Conservation (phyloP, 2,888 invertebrate genomes). For the Apamea monoglypha region DNA sequence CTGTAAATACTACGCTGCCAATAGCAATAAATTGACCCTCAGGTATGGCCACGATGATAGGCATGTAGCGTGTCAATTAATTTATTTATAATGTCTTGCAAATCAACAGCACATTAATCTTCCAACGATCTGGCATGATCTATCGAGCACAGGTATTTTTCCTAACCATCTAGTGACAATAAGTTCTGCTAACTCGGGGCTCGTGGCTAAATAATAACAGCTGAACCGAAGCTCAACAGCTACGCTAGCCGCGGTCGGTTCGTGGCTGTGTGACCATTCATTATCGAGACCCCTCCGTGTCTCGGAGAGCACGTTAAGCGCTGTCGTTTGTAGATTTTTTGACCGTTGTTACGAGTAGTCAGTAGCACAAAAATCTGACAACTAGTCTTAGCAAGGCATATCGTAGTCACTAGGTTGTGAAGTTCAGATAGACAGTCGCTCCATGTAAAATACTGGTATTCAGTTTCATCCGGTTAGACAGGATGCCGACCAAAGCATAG, state of each 20-base stretch:
- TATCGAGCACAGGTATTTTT: slow-evolving; percentile 5
- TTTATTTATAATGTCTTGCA: slow-evolving; percentile 46
- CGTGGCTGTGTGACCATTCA: neutral
- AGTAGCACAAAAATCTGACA: neutral
- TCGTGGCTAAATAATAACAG: neutral
- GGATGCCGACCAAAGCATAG: neutral
- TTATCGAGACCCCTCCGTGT: neutral
- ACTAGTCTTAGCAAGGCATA: neutral
- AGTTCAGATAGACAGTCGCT: neutral
- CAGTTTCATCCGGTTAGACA: neutral
- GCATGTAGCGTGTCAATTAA: slow-evolving; percentile 30
- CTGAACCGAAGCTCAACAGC: neutral
- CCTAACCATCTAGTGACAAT: neutral
- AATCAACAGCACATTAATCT: slow-evolving; percentile 49
- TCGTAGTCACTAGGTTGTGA: neutral
- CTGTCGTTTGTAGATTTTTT: neutral
- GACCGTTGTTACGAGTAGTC: neutral
- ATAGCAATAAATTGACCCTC: slow-evolving; percentile 46
- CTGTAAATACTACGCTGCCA: slow-evolving; percentile 17
- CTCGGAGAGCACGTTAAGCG: neutral
- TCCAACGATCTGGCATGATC: slow-evolving; percentile 29
- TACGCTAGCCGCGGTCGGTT: neutral
- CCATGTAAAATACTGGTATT: neutral
- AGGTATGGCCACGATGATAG: slow-evolving; percentile 31
- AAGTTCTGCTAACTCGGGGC: neutral